Conservation (phyloP, 2,888 invertebrate species). For the Sminthurinus aureus region DNA sequence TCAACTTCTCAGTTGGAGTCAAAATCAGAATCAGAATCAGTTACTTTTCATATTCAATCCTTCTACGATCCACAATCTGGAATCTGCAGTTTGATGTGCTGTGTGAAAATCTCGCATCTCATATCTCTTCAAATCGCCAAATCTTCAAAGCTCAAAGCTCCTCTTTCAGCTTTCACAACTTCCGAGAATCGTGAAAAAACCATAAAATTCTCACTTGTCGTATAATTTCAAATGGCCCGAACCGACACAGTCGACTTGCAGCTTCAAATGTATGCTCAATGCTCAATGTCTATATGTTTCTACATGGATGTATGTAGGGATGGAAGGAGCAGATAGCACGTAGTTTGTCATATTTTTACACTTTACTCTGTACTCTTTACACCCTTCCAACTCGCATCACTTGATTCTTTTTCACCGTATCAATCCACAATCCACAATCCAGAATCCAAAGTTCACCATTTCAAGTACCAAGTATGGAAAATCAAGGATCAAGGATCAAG, state of each 20-base stretch:
- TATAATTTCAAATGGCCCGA: constrained; percentile 17
- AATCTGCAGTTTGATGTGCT: too few species aligned
- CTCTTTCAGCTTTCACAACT: background rate
- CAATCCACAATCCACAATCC: too few species aligned
- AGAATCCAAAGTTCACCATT: too few species aligned
- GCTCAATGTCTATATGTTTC: background rate
- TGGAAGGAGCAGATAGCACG: background rate
- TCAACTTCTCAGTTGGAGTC: too few species aligned
- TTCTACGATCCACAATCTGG: background rate
- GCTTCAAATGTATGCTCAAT: background rate
- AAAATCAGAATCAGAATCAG: background rate
- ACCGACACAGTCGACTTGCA: background rate
- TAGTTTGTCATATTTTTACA: background rate
- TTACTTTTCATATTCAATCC: constrained; percentile 23
- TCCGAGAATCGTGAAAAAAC: constrained; percentile 21
- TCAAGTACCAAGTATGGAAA: too few species aligned
- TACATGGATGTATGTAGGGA: background rate
- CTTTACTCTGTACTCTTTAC: background rate
- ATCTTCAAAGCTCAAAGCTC: background rate
- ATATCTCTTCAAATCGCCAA: too few species aligned
- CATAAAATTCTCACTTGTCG: constrained; percentile 27
- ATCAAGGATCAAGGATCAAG: too few species aligned
- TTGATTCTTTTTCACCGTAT: too few species aligned
- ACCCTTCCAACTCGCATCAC: background rate
- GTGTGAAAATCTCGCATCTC: too few species aligned